Evolutionary conservation across 2,888 invertebrate species (phyloP).

Genomic region (Auanema freiburgensis): DNA sequence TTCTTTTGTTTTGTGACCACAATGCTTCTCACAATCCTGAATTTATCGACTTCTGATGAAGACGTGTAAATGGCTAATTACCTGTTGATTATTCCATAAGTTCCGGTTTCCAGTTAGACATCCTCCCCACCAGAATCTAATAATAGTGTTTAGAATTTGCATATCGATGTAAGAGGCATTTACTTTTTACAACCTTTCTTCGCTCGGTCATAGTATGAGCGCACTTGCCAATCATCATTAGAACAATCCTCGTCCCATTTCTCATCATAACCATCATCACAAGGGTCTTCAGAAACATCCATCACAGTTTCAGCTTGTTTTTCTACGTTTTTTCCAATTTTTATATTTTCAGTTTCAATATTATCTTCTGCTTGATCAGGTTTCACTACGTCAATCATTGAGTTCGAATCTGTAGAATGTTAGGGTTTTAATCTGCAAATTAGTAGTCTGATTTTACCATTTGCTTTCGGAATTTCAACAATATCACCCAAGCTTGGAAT

Average conservation of each 20-base stretch:
- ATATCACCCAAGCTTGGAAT: too few species aligned
- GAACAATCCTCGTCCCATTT: constrained; percentile 44
- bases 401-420: too few species aligned
- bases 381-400: background rate
- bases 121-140: constrained; percentile 49
- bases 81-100: constrained; percentile 41
- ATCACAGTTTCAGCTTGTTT: background rate
- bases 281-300: constrained; percentile 28
- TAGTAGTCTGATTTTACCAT: too few species aligned
- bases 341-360: too few species aligned
- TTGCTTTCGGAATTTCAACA: too few species aligned
- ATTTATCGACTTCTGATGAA: too few species aligned
- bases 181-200: constrained; percentile 26
- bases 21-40: too few species aligned
- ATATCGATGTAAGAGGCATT: background rate
- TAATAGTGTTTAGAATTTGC: constrained; percentile 18
- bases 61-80: constrained; percentile 4
- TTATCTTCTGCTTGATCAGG: too few species aligned
- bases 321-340: background rate
- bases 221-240: constrained; percentile 33
- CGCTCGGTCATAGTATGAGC: constrained; percentile 22
- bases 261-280: constrained; percentile 42
- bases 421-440: too few species aligned
- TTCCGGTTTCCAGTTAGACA: constrained; percentile 42
- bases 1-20: too few species aligned